Base-by-base conservation (phyloP, 2,113 vertebrate species). In the Bujurquina vittata region DNA sequence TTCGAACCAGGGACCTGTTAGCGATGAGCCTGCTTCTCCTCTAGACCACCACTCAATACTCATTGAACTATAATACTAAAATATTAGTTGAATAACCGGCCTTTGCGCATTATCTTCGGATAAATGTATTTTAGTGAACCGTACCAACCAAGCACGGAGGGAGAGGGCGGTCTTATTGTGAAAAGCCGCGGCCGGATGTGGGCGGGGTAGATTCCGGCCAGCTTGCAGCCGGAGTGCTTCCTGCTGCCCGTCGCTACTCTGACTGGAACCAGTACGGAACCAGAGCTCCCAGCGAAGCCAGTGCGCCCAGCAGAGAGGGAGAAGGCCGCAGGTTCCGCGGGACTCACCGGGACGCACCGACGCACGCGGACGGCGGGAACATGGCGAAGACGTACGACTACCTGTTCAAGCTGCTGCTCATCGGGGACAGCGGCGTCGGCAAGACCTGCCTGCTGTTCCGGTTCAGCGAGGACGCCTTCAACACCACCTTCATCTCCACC, bases 401-500 rank as follows among this genome's bases (percentile, higher is more conserved):
- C 56, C 86, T 95, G 84, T 95, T 95, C 72, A 95, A 95, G 65
- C 88, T 95, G 85, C 89, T 95, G 83, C 91, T 95, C 49, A 95
- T 95, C 77, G 95, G 95, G 2, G 95, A 95, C 90, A 95, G 94
- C 74, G 93, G 94, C 23, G 95, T 96, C 46, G 96, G 96, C 3
- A 96, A 96, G 84, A 96, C 96, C 12, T 96, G 96, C 63, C 89
- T 95, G 52, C 94, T 96, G 37, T 96, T 96, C 92, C 93, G 95
- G 61, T 96, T 96, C 90, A 94, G 94, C 74, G 96, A 96, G 80
- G 95, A 95, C 84, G 95, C 95, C n/a, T 95, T 95, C 84, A 95
- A 94, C 86, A 94, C 95, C 67, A 95, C 95, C 74, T 95, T 95
- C 86, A 95, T 95, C 67, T 96, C 96, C 76, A 96, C 96, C 49